Base-by-base conservation (phyloP, 2,797 vertebrate species). In the Capromys pilorides region DNA sequence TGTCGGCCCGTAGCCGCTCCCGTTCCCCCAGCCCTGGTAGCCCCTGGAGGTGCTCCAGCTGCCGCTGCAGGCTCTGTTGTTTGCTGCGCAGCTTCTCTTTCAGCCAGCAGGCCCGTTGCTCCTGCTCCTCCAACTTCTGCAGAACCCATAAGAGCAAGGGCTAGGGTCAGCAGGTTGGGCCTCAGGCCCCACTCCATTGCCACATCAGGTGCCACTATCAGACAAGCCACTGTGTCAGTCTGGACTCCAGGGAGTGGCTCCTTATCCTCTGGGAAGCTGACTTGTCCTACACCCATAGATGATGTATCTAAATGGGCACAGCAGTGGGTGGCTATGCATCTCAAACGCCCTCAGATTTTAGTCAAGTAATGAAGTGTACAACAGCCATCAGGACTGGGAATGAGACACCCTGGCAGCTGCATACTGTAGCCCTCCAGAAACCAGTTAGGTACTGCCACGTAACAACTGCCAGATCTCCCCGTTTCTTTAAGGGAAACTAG, bases 71-170 rank as follows among this genome's bases (percentile, higher is more conserved):
- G 97, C 98, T 99, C 64, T 97, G 98, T 98, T 99, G 99, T 98
- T 98, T 97, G 96, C 98, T 98, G 79, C 98, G 98, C 92, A 99
- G 98, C 54, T 97, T 98, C 62, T 98, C 99, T 97, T 99, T 99
- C 82, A 99, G 86, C 95, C 97, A 96, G 96, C 97, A 98, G 0
- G 99, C 99, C 0, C 98, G 98, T 97, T 98, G 98, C 2, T 99
- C 99, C 98, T 99, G 99, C 92, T 99, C 98, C 97, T 99, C 98
- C 96, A 99, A 98, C 97, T 99, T 99, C 99, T 99, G 98, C 2
- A 1, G 57, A 84, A 16, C 57, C 81, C 62, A 9, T 49, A 26
- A 69, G 71, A 73, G 73, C 16, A 62, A 28, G 51, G 78, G 16
- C 71, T 31, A 2, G 39, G 49, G 64, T 94, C 91, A 94, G 85